Evolutionary conservation across 2,797 vertebrate species (phyloP).

Genomic region (Tiaroga cobitis): DNA sequence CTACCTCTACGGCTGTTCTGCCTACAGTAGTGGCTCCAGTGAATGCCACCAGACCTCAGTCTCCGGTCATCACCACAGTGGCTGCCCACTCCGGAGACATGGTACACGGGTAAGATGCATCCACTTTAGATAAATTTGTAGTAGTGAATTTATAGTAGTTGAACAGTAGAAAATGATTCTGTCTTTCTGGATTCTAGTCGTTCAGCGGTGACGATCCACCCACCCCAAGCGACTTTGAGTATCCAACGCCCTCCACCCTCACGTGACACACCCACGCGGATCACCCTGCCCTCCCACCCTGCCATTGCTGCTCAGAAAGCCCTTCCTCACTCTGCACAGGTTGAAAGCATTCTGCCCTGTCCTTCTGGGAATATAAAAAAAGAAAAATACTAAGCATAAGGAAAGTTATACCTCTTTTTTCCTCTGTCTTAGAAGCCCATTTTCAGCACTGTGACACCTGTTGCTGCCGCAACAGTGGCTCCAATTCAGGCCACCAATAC

Average conservation of each 20-base stretch:
- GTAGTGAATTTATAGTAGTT: neutral
- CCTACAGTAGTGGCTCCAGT: constrained; percentile 94
- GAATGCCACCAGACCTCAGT: constrained; percentile 90
- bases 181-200: constrained; percentile 73
- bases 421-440: constrained; percentile 87
- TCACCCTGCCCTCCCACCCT: constrained; percentile 93
- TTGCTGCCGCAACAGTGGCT: constrained; percentile 96
- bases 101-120: constrained; percentile 83
- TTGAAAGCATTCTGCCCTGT: constrained; percentile 58
- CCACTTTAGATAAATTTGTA: neutral
- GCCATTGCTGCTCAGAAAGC: constrained; percentile 89
- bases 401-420: neutral
- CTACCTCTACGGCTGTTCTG: constrained; percentile 90
- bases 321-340: constrained; percentile 92
- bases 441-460: constrained; percentile 93
- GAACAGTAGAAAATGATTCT: neutral
- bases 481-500: constrained; percentile 97
- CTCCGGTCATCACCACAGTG: constrained; percentile 90
- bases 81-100: constrained; percentile 89
- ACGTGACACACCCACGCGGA: constrained; percentile 86
- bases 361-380: no score
- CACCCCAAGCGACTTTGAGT: constrained; percentile 87
- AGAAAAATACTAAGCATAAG: neutral
- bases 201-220: constrained; percentile 89
- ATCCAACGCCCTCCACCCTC: constrained; percentile 91